phyloP scores from a whole-genome alignment of 64 coral and sea anemone species.

The Stichodactyla helianthus region DNA sequence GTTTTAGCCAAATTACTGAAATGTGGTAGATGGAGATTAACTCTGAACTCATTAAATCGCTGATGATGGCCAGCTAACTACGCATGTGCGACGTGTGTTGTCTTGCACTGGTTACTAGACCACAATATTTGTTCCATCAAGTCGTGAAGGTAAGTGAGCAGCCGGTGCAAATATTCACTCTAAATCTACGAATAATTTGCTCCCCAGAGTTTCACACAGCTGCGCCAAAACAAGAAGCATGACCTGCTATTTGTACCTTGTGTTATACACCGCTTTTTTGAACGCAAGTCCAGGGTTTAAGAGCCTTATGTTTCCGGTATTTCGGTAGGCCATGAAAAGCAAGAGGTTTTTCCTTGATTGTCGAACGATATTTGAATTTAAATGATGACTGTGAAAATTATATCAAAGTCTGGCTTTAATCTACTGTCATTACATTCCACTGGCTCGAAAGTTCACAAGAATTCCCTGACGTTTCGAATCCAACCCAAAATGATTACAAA shows the following conservation, averaged over 20 bases:
- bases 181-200: background rate
- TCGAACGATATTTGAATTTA: background rate
- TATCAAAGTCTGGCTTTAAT: too few species aligned
- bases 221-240: background rate
- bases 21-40: background rate
- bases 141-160: background rate
- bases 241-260: background rate
- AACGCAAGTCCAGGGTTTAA: background rate
- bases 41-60: background rate
- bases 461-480: too few species aligned
- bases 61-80: background rate
- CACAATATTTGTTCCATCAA: background rate
- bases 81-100: background rate
- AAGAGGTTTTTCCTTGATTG: background rate
- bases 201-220: background rate
- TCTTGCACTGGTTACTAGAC: background rate
- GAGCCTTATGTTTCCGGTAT: background rate
- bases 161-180: background rate
- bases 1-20: background rate
- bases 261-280: background rate
- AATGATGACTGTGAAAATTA: background rate
- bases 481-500: too few species aligned
- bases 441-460: too few species aligned
- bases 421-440: too few species aligned
- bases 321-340: background rate